These are phyloP conservation scores for Sparus aurata DNA, from an alignment of 2,797 vertebrate genomes.

Conservation along the genomic window DNA sequence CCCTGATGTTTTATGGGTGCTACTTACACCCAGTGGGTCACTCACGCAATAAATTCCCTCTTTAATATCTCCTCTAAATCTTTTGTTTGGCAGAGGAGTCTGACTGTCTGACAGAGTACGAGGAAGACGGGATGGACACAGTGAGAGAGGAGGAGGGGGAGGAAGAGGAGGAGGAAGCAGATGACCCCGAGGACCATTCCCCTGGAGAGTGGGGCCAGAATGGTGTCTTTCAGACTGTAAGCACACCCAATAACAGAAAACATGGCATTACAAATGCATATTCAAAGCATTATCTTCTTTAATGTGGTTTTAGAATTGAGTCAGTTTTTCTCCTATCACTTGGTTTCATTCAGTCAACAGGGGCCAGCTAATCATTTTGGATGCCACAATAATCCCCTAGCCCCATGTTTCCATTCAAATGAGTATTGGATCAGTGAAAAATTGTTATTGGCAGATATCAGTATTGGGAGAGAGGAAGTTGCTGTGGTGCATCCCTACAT, in stretches of 20 bases:
- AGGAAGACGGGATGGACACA: conserved; percentile 91
- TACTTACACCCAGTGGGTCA: conserved; percentile 10
- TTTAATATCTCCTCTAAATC: conserved; percentile 59
- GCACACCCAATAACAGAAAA: conserved; percentile 18
- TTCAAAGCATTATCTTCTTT: neutral
- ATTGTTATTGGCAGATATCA: neutral
- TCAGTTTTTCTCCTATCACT: neutral
- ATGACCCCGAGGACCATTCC: conserved; percentile 86
- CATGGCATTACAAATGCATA: neutral
- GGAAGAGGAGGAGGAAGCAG: conserved; percentile 86
- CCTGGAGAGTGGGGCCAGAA: conserved; percentile 84
- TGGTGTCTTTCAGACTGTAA: conserved; percentile 86
- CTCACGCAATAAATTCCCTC: conserved; percentile 38
- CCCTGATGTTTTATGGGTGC: conserved; percentile 46
- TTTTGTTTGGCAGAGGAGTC: conserved; percentile 89
- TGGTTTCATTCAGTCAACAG: neutral
- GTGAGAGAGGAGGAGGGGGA: conserved; percentile 88
- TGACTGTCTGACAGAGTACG: conserved; percentile 93
- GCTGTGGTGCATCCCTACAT: neutral
- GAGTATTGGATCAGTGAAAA: neutral
- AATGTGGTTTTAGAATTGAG: neutral
- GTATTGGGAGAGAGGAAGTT: neutral
- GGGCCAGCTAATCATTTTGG: no score
- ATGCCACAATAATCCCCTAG: neutral
- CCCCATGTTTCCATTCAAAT: neutral